phyloP scores from a whole-genome alignment of 2,113 vertebrate genomes.

The Mionectes macconnelli region DNA sequence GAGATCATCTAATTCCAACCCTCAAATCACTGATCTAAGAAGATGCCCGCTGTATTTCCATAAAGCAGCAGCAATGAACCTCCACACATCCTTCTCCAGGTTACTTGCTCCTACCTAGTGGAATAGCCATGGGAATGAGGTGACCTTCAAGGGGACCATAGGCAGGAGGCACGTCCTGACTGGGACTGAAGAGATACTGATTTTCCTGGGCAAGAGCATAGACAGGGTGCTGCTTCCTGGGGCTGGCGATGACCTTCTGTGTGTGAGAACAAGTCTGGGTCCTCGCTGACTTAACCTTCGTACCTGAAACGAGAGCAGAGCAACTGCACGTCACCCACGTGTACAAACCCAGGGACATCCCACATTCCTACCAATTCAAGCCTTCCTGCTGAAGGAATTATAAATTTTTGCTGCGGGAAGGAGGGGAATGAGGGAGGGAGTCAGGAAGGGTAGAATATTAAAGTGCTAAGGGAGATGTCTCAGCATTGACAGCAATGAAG shows the following conservation, averaged over 20 bases:
- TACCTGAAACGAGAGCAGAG: conserved; percentile 73
- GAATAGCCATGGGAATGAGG: conserved; percentile 85
- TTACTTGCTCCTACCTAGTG: conserved; percentile 79
- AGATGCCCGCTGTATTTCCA: fast-evolving
- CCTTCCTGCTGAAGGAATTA: neutral
- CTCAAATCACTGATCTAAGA: neutral
- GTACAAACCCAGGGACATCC: neutral
- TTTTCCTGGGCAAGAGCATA: conserved; percentile 21
- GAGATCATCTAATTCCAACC: neutral
- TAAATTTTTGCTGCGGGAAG: neutral
- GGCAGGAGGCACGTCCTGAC: conserved; percentile 25
- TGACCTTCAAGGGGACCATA: conserved; percentile 70
- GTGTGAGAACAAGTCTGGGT: conserved; percentile 80
- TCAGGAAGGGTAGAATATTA: neutral
- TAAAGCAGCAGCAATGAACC: neutral
- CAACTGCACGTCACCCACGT: neutral
- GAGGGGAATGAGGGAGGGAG: neutral
- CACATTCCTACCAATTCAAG: neutral
- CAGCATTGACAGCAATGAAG: neutral
- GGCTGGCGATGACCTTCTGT: neutral
- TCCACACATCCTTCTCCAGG: neutral
- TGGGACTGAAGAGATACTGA: conserved; percentile 75
- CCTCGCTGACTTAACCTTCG: conserved; percentile 85
- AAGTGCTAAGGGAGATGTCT: neutral
- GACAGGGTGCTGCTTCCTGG: neutral